Conservation (phyloP, 1,140 invertebrate species). For the Drosophila truncata region DNA sequence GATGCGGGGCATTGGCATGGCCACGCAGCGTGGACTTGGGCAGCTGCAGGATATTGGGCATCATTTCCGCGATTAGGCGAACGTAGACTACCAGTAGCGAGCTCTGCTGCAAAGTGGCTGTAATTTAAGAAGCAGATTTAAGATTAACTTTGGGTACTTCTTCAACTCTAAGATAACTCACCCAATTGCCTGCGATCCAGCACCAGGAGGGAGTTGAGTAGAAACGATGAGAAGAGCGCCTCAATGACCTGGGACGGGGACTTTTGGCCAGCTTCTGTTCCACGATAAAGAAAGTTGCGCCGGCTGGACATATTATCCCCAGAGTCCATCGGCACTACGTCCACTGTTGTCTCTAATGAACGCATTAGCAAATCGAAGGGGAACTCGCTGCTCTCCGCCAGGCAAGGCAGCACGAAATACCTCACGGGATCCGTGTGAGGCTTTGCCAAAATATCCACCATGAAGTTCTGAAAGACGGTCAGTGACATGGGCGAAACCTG, state of each 20-base stretch:
- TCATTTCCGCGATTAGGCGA: constrained; percentile 85
- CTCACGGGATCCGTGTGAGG: constrained; percentile 87
- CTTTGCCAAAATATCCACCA: constrained; percentile 86
- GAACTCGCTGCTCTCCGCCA: constrained; percentile 86
- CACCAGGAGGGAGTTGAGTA: constrained; percentile 88
- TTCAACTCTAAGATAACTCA: constrained; percentile 73
- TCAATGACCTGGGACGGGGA: constrained; percentile 4
- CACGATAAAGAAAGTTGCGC: constrained; percentile 39
- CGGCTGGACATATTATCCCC: constrained; percentile 19
- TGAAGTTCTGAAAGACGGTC: constrained; percentile 82
- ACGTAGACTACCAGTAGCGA: constrained; percentile 65
- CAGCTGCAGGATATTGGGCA: constrained; percentile 82
- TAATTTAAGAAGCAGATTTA: not conserved
- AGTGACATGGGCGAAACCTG: constrained; percentile 36
- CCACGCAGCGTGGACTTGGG: constrained; percentile 72
- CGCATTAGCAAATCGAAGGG: constrained; percentile 86
- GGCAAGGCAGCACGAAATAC: constrained; percentile 87
- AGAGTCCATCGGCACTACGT: not conserved
- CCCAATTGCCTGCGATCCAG: constrained; percentile 89
- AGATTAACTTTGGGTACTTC: not conserved
- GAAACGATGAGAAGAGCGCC: constrained; percentile 73
- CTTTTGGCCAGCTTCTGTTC: constrained; percentile 1
- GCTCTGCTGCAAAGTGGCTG: constrained; percentile 57
- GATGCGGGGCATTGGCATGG: constrained; percentile 74
- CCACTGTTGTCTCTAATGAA: constrained; percentile 27